Evolutionary conservation across 2,797 vertebrate species (phyloP), one percentile per base, ranked within the genome.

Genomic region (Sarcoramphus papa): DNA sequence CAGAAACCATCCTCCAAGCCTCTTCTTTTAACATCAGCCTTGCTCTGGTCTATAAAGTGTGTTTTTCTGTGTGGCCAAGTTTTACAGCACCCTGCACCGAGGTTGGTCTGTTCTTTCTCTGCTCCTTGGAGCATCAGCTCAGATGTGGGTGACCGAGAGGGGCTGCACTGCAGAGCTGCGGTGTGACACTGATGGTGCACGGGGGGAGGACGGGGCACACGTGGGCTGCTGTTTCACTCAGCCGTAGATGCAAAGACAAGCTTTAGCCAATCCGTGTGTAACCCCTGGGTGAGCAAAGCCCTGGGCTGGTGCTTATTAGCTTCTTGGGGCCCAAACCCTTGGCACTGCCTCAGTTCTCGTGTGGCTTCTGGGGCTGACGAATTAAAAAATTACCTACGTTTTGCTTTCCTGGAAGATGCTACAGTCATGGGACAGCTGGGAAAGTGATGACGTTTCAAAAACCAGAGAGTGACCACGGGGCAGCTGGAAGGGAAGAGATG

Each of bases 171-270:
- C 31, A 68, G n/a, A 63, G 33, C 59, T 88, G 68, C 4, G 11
- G 6, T 25, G 28, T 60, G 62, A 28, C 50, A 11, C 28, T 53
- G 63, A 28, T 0, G 2, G 23, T 28, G 77, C 24, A 5, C 1
- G 2, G 18, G 1, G 7, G 59, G 10, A 56, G 63, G 30, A 30
- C 1, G 4, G 7, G 50, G 9, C 54, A 76, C 30, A 17, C 0
- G 0, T 31, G 30, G 23, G 25, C 47, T 79, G 67, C 59, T 62
- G 8, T 54, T 83, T 20, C 59, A 7, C 35, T 60, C 90, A 65
- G 47, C 37, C 1, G 2, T 1, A 25, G 59, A 19, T 6, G 28
- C 21, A 57, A 59, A 67, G 33, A 47, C n/a, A 69, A 67, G 8
- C 7, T 68, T 74, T n/a, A 43, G 24, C 23, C 7, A 3, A 31